Conservation (phyloP, 2,888 invertebrate genomes). For the Fragum whitleyi region DNA sequence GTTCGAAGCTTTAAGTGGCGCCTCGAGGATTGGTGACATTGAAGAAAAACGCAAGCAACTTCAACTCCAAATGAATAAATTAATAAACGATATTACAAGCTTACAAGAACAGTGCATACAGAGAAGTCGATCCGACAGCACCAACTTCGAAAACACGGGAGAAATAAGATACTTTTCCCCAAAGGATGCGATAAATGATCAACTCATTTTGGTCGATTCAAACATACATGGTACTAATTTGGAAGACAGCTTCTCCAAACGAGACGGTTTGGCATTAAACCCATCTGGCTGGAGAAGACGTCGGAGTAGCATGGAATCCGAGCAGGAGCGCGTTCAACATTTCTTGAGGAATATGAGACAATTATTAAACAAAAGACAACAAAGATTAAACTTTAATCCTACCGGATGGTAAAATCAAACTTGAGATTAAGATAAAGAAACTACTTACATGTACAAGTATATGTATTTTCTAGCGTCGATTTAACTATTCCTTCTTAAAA, state of each 20-base stretch:
- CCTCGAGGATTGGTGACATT: not conserved
- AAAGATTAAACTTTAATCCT: conserved; percentile 49
- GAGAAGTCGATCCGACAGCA: not conserved
- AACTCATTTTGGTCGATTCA: not conserved
- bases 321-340: conserved; percentile 5
- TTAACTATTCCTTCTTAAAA: too few relatives aligned
- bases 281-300: conserved; percentile 59
- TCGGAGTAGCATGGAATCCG: conserved; percentile 22
- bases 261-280: conserved; percentile 29
- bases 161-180: not conserved
- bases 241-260: not conserved
- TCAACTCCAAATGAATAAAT: not conserved
- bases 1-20: not conserved
- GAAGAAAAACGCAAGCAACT: not conserved
- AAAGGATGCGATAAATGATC: not conserved
- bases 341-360: conserved; percentile 51
- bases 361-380: conserved; percentile 49
- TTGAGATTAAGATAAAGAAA: conserved; percentile 37
- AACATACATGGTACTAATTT: not conserved
- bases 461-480: too few relatives aligned
- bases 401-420: conserved; percentile 46
- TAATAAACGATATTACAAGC: not conserved
- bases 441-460: too few relatives aligned
- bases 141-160: not conserved
- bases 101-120: not conserved